phyloP scores from a whole-genome alignment of 37 sponge, comb jelly and placozoan genomes.

The Halisarca cf. caerulea region DNA sequence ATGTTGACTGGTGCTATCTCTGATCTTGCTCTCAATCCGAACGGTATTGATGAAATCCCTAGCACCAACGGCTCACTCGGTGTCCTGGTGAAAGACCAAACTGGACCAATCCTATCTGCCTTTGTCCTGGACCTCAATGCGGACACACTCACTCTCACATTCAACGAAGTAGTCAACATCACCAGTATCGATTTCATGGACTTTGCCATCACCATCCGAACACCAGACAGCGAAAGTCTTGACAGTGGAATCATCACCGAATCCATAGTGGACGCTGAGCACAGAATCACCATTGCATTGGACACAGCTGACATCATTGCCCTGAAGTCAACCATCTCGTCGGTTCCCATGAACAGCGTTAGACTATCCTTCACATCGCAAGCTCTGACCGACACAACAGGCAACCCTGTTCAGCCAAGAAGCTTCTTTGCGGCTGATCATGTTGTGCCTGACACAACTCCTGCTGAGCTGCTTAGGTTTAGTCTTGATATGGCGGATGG shows the following conservation, averaged over 20 bases:
- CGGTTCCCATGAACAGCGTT: conserved; percentile 37
- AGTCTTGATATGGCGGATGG: conserved; percentile 72
- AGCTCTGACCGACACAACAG: conserved; percentile 55
- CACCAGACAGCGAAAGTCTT: not conserved
- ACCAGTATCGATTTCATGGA: conserved; percentile 31
- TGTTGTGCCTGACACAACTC: conserved; percentile 36
- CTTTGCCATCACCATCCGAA: conserved; percentile 27
- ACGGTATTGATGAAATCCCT: conserved; percentile 47
- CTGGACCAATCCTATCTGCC: conserved; percentile 45
- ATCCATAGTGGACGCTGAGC: conserved; percentile 19
- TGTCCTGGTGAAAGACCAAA: conserved; percentile 42
- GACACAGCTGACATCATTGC: conserved; percentile 38
- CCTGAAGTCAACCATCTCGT: conserved; percentile 51
- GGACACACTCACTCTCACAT: conserved; percentile 63
- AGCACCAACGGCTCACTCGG: conserved; percentile 54
- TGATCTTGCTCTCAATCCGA: conserved; percentile 67
- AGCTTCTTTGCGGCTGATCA: not conserved
- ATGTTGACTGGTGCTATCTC: conserved; percentile 43
- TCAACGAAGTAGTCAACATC: conserved; percentile 66
- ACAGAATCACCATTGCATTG: conserved; percentile 59
- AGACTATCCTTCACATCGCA: conserved; percentile 24
- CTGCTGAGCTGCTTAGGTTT: conserved; percentile 44
- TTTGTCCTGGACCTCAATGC: conserved; percentile 65
- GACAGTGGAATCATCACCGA: conserved; percentile 28
- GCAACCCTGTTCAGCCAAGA: not conserved